Base-by-base conservation (phyloP, 2,888 invertebrate genomes). In the Neuroscelio doddi region DNA sequence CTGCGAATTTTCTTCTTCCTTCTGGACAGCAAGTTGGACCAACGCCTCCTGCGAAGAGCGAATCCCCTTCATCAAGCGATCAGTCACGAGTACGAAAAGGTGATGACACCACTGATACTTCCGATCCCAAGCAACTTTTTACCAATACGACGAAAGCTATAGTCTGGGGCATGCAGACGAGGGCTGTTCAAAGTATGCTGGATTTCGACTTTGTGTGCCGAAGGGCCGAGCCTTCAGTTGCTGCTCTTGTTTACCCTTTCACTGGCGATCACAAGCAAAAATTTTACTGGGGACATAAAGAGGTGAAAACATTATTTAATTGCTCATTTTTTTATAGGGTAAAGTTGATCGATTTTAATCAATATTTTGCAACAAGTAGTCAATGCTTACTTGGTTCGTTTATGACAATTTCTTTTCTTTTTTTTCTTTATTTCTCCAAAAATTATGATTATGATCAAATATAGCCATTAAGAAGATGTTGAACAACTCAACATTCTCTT, bases 251-350 rank as follows among this genome's bases (percentile, higher is more conserved):
- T 27, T 99, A 99, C 86, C 99, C 99, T 0, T 97, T 99, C 86
- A 97, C 94, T 9, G 97, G 97, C 0, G 98, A 99, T 85, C 98
- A 99, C 86, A 98, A 97, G 82, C 98, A 98, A 86, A 99, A 99
- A 85, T 99, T 96, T 87, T 99, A 99, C 85, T 99, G 98, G 92
- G 99, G 99, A 0, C 98, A 99, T 86, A 97, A 98, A 83, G 98
- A 98, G 88, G 89, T 91, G 70, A 85, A 85, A 27, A 12, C 32
- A 34, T 15, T 39, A 24, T 51, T 32, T 3, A 12, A n/a, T 21
- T 46, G 32, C 41, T 56, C 1, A 9, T 36, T 44, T 12, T n/a
- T n/a, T n/a, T n/a, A n/a, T n/a, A n/a, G n/a, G n/a, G n/a, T n/a
- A n/a, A n/a, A n/a, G n/a, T n/a, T n/a, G n/a, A n/a, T n/a, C n/a